A percentile compares a stretch with the other conserved stretches of the same genome.
phyloP scores from a whole-genome alignment of 2,888 invertebrate species.

The Cabera pusaria region DNA sequence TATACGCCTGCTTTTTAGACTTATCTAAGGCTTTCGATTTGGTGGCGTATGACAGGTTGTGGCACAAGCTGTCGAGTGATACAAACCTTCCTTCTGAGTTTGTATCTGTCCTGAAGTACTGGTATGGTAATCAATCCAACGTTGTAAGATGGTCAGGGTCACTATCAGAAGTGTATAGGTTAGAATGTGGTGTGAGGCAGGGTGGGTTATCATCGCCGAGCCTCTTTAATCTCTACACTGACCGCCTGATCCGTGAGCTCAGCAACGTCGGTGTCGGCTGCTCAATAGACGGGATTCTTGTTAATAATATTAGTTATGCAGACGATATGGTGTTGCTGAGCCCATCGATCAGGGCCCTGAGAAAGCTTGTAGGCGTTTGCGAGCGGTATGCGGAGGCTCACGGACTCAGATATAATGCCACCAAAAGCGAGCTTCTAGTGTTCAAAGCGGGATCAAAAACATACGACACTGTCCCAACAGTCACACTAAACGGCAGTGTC shows the following conservation, averaged over 20 bases:
- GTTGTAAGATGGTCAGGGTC: not conserved
- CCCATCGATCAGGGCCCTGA: conserved; percentile 3
- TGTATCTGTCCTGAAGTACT: too few relatives aligned
- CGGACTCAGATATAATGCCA: conserved; percentile 9
- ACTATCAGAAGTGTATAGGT: not conserved
- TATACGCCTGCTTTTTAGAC: too few relatives aligned
- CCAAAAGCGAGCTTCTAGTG: conserved; percentile 9
- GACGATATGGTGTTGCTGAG: conserved; percentile 8
- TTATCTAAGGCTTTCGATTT: too few relatives aligned
- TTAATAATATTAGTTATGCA: conserved; percentile 5
- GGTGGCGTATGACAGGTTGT: not conserved
- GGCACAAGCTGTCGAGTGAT: not conserved
- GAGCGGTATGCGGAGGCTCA: conserved; percentile 5
- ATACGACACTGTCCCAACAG: conserved; percentile 1
- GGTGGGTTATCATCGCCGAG: not conserved
- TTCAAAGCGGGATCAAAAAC: conserved; percentile 5
- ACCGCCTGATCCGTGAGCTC: not conserved
- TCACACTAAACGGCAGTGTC: not conserved
- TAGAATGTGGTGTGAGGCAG: not conserved
- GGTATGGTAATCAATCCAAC: too few relatives aligned
- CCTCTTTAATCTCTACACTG: not conserved
- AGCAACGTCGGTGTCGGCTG: too few relatives aligned
- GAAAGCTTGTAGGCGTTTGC: not conserved
- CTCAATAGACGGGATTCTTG: too few relatives aligned
- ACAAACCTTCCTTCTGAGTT: not conserved